These are phyloP conservation scores for Troglohyphantes excavatus DNA, from an alignment of 2,888 invertebrate species.

Conservation along the genomic window DNA sequence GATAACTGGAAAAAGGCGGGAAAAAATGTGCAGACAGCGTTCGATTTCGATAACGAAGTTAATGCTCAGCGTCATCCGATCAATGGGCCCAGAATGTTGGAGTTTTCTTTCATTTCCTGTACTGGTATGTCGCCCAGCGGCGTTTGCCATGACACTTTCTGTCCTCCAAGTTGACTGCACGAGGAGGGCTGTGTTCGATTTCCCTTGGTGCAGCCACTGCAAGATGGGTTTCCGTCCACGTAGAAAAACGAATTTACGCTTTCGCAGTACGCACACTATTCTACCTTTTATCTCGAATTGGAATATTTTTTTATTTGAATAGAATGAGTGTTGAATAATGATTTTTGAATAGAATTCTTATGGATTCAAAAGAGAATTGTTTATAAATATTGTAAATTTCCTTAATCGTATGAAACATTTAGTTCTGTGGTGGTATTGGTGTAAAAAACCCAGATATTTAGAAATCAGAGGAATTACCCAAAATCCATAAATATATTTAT, in stretches of 20 bases:
- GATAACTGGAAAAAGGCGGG: background rate
- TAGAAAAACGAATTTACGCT: background rate
- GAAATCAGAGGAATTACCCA: no score
- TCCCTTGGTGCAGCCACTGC: background rate
- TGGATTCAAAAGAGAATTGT: no score
- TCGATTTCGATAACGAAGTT: conserved; percentile 46
- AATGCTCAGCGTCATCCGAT: conserved; percentile 25
- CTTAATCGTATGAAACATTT: no score
- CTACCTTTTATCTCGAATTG: no score
- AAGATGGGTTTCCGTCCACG: background rate
- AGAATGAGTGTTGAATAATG: no score
- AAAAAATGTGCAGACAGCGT: background rate
- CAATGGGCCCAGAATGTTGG: conserved; percentile 28
- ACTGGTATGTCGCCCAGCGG: background rate
- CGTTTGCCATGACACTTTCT: conserved; percentile 19
- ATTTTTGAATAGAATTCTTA: no score
- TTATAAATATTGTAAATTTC: no score
- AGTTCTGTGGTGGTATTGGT: no score
- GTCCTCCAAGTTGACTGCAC: background rate
- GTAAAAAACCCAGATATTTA: no score
- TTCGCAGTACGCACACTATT: background rate
- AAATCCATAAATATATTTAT: no score
- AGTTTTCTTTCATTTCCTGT: background rate
- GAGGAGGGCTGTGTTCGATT: background rate
- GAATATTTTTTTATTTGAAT: no score